Evolutionary conservation across 2,888 invertebrate species (phyloP), one percentile per base, ranked within the genome.

Genomic region (Tinea semifulvella): DNA sequence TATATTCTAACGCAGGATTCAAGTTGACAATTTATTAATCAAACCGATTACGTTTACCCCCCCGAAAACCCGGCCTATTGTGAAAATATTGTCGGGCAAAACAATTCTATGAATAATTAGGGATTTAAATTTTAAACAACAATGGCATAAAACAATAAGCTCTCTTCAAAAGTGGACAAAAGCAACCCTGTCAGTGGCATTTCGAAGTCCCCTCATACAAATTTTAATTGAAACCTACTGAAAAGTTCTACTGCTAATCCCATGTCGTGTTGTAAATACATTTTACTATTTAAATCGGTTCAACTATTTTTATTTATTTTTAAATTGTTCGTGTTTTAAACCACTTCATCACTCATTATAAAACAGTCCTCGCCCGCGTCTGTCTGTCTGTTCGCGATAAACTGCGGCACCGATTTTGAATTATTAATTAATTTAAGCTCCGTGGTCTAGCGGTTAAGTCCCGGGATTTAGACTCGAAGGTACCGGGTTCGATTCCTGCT

Each of bases 1-100:
- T 74, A 80, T 76, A 76, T 73, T 74, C 72, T 71, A 74, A 68
- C 73, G 57, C 67, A 71, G 80, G 76, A 79, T 80, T 71, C 77
- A 74, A 76, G 70, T 79, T 80, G 80, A 79, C 80, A 80, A 80
- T 80, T 79, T 80, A 80, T 80, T 80, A 79, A 79, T 80, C 80
- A 80, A 74, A 75, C 68, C 77, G 76, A 80, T 80, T 80, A 76
- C 79, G n/a, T n/a, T n/a, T n/a, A n/a, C 72, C 66, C 75, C 72
- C 79, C 43, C 58, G 65, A 66, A 61, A 68, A 64, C 66, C 70
- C 67, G 64, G 68, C 61, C 76, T 75, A 76, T 80, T 80, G 77
- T 79, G 79, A 73, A 80, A 80, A 79, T 80, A 80, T 75, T 76
- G 74, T 71, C 68, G 61, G 60, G 61, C 68, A 64, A 69, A 76